Evolutionary conservation across 2,797 vertebrate genomes (phyloP), one percentile per base, ranked within the genome.

Genomic region (Phrynocephalus vlangalii): DNA sequence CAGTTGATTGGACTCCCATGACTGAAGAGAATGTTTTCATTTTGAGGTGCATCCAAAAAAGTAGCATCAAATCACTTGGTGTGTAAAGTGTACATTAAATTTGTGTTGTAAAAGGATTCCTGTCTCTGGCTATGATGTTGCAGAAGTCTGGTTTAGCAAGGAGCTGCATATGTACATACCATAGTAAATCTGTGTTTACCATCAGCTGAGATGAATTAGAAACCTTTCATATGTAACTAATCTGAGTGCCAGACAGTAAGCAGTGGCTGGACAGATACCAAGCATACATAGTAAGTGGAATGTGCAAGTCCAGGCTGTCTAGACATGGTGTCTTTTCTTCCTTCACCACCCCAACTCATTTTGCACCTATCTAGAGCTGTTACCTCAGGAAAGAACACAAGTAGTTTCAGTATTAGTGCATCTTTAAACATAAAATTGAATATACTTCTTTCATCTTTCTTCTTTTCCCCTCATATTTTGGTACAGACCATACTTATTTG

Each of bases 321-420:
- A 85, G 5, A 22, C 20, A 16, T 76, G 50, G 38, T 67, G 22
- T 91, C 88, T 79, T 84, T 33, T 16, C 75, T 56, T 75, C 50
- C 2, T 7, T 24, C 5, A 4, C 26, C 50, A 5, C 0, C 52
- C 63, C 16, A 15, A 24, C 16, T 2, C 15, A 30, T 28, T 16
- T 20, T 48, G 16, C 44, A 48, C 79, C 13, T 15, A 4, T 44
- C 38, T 3, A 67, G 1, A 87, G 38, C 48, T 67, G 1, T 33
- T 83, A 88, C n/a, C 30, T 88, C 87, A 79, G 20, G 9, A 82
- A 85, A 48, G 84, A 86, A 72, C 4, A 20, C 82, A 30, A 85
- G 70, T 72, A 88, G 84, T 66, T 82, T 84, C 85, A 60, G 63
- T 75, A 26, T 82, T 71, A 79, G 92, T 77, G 18, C 60, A 63